Evolutionary conservation across 2,797 vertebrate species (phyloP), one percentile per base, ranked within the genome.

Genomic region (Intellagama lesueurii): DNA sequence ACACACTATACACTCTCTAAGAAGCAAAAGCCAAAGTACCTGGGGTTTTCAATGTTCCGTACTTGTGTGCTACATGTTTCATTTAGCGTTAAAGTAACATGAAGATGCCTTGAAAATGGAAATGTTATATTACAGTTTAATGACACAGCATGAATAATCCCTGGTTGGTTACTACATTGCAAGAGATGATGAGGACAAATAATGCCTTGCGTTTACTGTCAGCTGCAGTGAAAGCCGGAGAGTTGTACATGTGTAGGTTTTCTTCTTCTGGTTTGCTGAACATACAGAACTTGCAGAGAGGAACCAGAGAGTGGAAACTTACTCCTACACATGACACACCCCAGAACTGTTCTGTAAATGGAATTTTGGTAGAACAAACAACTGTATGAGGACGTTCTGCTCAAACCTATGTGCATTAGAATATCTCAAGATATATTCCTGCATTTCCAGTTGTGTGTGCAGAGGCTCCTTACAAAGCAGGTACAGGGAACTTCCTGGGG

Each of bases 1-100:
- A 56, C 52, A 56, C 52, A 86, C 84, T 66, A 81, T 79, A 80
- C 47, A 66, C 91, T 94, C 81, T 82, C 70, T 83, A 49, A 75
- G 93, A 91, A 91, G 77, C 22, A 78, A 80, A 35, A 17, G 7
- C 11, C 86, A 19, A 49, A 89, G 1, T n/a, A 2, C 2, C 49
- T 82, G 64, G 85, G 56, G 44, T 88, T 92, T 56, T 82, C 47
- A 86, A 7, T 88, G 6, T 82, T 44, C 86, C 82, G 12, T 44
- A 86, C 17, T 64, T 72, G 89, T 85, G 0, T 32, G 83, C 91
- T 90, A n/a, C 69, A 69, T 0, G 1, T 87, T 52, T 81, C 47
- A 75, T 40, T 76, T 81, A 75, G 56, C 5, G 32, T 35, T 70
- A 40, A 70, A 79, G 32, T 85, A 40, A 22, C n/a, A 35, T 12